phyloP scores from a whole-genome alignment of 2,888 invertebrate genomes.

The Aspidapion aeneum region DNA sequence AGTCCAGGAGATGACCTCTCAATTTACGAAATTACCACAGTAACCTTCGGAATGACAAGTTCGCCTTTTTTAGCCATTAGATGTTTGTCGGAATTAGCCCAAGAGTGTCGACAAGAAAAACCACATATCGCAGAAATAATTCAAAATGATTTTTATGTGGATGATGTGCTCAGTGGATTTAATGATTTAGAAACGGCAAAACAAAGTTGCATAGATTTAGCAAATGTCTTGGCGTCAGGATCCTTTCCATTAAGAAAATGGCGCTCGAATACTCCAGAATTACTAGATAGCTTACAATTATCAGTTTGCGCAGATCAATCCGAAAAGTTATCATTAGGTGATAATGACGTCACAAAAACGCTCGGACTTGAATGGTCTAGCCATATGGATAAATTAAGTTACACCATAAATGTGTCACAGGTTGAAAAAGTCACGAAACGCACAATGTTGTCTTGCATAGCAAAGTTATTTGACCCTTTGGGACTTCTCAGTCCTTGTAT shows the following conservation, averaged over 20 bases:
- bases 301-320: not conserved
- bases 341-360: not conserved
- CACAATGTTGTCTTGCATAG: not conserved
- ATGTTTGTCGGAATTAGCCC: not conserved
- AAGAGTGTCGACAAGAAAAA: not conserved
- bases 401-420: not conserved
- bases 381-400: not conserved
- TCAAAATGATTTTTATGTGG: not conserved
- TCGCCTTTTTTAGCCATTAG: not conserved
- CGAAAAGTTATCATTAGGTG: not conserved
- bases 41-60: not conserved
- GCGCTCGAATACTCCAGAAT: not conserved
- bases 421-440: not conserved
- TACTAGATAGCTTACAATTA: not conserved
- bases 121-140: not conserved
- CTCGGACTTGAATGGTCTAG: not conserved
- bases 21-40: not conserved
- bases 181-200: not conserved
- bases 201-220: not conserved
- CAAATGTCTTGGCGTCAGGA: not conserved
- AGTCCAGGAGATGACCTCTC: not conserved
- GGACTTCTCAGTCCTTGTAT: not conserved
- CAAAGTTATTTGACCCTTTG: not conserved
- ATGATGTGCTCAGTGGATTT: slow-evolving; percentile 10
- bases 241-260: not conserved